phyloP scores from a whole-genome alignment of 2,888 invertebrate genomes.

The Agriotes lineatus region DNA sequence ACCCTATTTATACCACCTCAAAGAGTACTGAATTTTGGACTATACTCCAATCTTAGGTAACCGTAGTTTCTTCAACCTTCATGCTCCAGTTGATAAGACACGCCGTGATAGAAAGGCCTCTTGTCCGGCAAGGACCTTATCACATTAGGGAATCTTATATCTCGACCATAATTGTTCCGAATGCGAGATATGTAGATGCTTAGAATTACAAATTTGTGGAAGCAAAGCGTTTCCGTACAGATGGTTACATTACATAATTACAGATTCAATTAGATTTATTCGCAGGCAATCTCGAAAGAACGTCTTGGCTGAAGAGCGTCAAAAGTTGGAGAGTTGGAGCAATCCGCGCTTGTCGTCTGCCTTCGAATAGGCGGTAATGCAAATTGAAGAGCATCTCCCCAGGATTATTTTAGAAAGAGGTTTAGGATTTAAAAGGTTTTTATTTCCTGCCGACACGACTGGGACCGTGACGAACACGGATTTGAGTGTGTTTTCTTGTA shows the following conservation, averaged over 20 bases:
- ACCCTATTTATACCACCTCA: too few relatives aligned
- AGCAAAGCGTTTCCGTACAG: not conserved
- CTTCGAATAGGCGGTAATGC: conserved; percentile 40
- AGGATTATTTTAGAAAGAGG: conserved; percentile 51
- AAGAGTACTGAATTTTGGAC: too few relatives aligned
- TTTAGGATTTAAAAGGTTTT: conserved; percentile 52
- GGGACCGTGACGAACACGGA: conserved; percentile 43
- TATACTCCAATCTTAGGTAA: too few relatives aligned
- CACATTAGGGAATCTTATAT: too few relatives aligned
- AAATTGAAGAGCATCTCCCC: conserved; percentile 49
- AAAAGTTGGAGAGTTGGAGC: conserved; percentile 33
- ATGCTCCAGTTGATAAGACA: too few relatives aligned
- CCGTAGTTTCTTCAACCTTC: too few relatives aligned
- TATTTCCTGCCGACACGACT: conserved; percentile 46
- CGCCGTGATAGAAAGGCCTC: too few relatives aligned
- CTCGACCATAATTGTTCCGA: not conserved
- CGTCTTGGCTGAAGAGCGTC: conserved; percentile 22
- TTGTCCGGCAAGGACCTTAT: too few relatives aligned
- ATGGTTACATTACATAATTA: conserved; percentile 17
- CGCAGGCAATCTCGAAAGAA: conserved; percentile 22
- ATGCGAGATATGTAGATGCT: not conserved
- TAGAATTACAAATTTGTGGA: not conserved
- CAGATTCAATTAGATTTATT: conserved; percentile 27
- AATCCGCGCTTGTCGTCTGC: conserved; percentile 21
- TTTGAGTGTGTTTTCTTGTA: conserved; percentile 53